Evolutionary conservation across 92 coral and sea anemone genomes (phyloP), one percentile per base, ranked within the genome.

Genomic region (Porites lobata): DNA sequence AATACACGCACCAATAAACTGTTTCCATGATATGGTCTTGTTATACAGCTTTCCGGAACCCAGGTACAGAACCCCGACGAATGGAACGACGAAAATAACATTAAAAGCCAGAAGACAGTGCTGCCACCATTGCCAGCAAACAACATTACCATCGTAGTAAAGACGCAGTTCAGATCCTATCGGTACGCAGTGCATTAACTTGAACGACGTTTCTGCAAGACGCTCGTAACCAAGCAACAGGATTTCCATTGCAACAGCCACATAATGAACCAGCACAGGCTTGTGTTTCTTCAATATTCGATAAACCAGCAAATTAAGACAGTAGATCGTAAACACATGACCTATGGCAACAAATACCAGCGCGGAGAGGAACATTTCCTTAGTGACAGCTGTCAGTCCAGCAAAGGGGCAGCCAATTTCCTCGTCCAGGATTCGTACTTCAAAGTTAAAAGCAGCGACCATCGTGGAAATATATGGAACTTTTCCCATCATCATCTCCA

Each of bases 51-150:
- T 59, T 6, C 56, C 24, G n/a, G 83, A 85, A 29, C 83, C 88
- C 88, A 81, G 76, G 63, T 85, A 85, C 7, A 85, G 75, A 9
- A 75, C 83, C 24, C 71, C 73, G 51, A 85, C 72, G 9, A 75
- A 85, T 9, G 88, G 88, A 10, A 76, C 83, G 15, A 75, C 73
- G 22, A 85, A 85, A 17, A 85, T 65, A 4, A 43, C 50, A 38
- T 38, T 76, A 65, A n/a, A 85, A 38, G 65, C 75, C 61, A 85
- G 59, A 0, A 92, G 26, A 32, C 86, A 9, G 53, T 64, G n/a
- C 59, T 92, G 95, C 95, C 95, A 92, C 95, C 95, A 89, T 10
- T 90, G 92, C 79, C 89, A 92, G 65, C 95, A 92, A 10, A 56
- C 72, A 14, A 89, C 80, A 71, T 85, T 89, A 19, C 93, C 92